Evolutionary conservation across 1,140 invertebrate genomes (phyloP).

Genomic region (Metopolophium dirhodum): DNA sequence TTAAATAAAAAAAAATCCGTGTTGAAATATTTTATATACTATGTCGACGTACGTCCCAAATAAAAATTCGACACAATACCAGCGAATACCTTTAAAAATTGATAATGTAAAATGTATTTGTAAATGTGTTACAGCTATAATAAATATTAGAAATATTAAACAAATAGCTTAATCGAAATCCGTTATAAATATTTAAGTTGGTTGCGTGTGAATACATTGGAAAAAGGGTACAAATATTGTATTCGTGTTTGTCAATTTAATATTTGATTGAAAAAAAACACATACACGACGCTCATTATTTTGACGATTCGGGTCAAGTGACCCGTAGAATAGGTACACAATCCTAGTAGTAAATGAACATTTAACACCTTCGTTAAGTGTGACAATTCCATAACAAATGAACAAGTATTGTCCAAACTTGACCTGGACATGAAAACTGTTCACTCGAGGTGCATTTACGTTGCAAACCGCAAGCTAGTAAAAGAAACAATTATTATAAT

Average conservation of each 20-base stretch:
- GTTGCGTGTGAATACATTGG: neutral
- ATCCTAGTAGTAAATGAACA: neutral
- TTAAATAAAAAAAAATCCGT: too few relatives aligned
- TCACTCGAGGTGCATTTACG: neutral
- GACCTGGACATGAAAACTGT: neutral
- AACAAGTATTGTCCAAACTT: neutral
- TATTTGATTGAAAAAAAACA: neutral
- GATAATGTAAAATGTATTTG: too few relatives aligned
- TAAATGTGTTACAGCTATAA: neutral
- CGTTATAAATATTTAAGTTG: neutral
- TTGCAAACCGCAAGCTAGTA: neutral
- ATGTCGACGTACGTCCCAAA: too few relatives aligned
- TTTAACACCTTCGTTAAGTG: neutral
- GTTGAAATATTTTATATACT: too few relatives aligned
- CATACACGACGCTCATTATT: neutral
- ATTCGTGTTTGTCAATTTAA: neutral
- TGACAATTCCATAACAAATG: neutral
- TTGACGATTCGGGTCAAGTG: conserved; percentile 2
- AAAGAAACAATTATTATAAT: neutral
- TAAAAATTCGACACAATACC: neutral
- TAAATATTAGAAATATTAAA: neutral
- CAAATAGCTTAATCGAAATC: neutral
- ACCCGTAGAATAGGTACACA: neutral
- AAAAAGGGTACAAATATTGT: neutral
- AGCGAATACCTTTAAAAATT: neutral